Percentiles rank a stretch among this genome's conserved stretches.
These are phyloP conservation scores for Lagenorhynchus albirostris DNA, from an alignment of 2,113 vertebrate species.

Conservation along the genomic window DNA sequence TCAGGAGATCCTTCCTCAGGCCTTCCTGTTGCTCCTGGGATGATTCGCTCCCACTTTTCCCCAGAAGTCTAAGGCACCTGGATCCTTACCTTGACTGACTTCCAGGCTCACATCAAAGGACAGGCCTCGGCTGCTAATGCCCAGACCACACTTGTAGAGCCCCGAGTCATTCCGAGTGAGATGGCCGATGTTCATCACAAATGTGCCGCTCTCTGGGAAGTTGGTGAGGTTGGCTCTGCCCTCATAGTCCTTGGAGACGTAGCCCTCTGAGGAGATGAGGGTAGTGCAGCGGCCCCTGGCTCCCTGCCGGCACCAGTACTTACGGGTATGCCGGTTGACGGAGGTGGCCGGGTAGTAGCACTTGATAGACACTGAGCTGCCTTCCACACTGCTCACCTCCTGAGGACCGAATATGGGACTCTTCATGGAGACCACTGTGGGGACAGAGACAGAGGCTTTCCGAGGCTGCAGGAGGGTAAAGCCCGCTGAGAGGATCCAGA, in stretches of 20 bases:
- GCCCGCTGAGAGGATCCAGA: background rate
- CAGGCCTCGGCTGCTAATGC: slow-evolving; percentile 65
- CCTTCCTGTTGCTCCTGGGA: too few species aligned
- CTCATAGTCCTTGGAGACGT: fast-evolving
- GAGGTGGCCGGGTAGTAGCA: slow-evolving; percentile 80
- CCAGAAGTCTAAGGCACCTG: background rate
- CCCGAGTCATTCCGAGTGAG: slow-evolving; percentile 49
- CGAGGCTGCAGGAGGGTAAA: background rate
- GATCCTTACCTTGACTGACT: slow-evolving; percentile 72
- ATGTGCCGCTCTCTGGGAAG: slow-evolving; percentile 14
- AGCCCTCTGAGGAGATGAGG: slow-evolving; percentile 47
- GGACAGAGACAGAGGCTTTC: background rate
- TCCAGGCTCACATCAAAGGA: slow-evolving; percentile 69
- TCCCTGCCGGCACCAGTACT: slow-evolving; percentile 79
- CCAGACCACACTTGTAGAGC: slow-evolving; percentile 80
- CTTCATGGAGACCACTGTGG: slow-evolving; percentile 57
- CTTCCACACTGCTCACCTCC: slow-evolving; percentile 32
- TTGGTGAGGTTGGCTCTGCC: slow-evolving; percentile 68
- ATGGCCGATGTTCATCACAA: slow-evolving; percentile 55
- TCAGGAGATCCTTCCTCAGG: background rate
- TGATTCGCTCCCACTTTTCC: background rate
- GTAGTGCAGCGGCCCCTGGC: slow-evolving; percentile 37
- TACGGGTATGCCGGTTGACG: slow-evolving; percentile 77
- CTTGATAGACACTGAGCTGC: background rate
- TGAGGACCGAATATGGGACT: slow-evolving; percentile 81